phyloP scores from a whole-genome alignment of 2,888 invertebrate genomes.

The Caenorhabditis sp. region DNA sequence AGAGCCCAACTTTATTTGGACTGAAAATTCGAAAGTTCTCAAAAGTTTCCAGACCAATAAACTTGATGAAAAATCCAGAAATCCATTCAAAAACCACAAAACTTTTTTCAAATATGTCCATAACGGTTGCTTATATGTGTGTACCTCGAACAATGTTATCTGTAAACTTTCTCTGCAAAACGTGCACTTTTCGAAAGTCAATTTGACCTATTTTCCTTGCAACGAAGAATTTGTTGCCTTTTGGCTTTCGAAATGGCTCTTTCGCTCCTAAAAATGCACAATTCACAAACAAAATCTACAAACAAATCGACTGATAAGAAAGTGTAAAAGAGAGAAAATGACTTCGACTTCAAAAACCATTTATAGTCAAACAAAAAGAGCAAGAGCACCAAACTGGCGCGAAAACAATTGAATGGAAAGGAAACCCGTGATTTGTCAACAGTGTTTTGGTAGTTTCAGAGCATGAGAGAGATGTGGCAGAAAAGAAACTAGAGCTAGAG shows the following conservation, averaged over 20 bases:
- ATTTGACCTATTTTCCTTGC: constrained; percentile 17
- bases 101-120: too few relatives aligned
- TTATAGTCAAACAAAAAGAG: constrained; percentile 17
- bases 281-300: constrained; percentile 15
- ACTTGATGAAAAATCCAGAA: too few relatives aligned
- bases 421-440: constrained; percentile 47
- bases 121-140: not conserved
- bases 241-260: constrained; percentile 17
- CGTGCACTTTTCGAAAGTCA: constrained; percentile 19
- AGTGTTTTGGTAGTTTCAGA: not conserved
- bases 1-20: too few relatives aligned
- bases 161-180: constrained; percentile 1
- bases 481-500: constrained; percentile 13
- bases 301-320: constrained; percentile 19
- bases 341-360: constrained; percentile 35
- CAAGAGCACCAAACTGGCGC: constrained; percentile 2
- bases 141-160: constrained; percentile 14
- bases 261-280: too few relatives aligned
- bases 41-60: too few relatives aligned
- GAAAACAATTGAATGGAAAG: constrained; percentile 12
- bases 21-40: too few relatives aligned
- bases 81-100: not conserved
- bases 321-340: not conserved
- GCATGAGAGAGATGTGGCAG: not conserved
- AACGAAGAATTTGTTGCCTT: not conserved